Evolutionary conservation across 2,888 invertebrate species (phyloP), one percentile per base, ranked within the genome.

Genomic region (Copidosoma aretas): DNA sequence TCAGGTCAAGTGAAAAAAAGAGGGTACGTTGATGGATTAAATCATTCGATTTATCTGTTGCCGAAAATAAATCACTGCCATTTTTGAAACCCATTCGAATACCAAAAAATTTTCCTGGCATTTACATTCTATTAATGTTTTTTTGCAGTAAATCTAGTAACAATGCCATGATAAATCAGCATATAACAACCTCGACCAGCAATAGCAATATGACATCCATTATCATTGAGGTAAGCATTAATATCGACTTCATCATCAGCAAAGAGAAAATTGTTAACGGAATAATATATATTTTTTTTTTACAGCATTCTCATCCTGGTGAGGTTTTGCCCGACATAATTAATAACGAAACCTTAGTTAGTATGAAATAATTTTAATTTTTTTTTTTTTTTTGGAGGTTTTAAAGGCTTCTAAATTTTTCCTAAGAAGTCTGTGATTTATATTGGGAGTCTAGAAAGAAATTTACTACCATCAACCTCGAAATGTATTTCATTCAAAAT

Each of bases 1-100:
- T 93, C 95, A 0, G 90, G 90, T 41, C 88, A 83, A 78, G 81
- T 81, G 1, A 83, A 83, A 61, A 83, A 83, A 69, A 77, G 82
- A 73, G 82, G 76, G 83, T 83, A 75, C 80, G 77, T 78, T 52
- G 22, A 19, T 60, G 22, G 46, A 58, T 57, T n/a, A n/a, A n/a
- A n/a, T n/a, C n/a, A n/a, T n/a, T n/a, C n/a, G n/a, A 49, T 32
- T n/a, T 12, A 46, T 15, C n/a, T n/a, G n/a, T n/a, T n/a, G n/a
- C n/a, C n/a, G n/a, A n/a, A n/a, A n/a, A 46, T 46, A 46, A 46
- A 46, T 8, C 12, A 46, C 43, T 8, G 12, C 12, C n/a, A 52
- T 19, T 25, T 56, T 19, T 24, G 15, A 15, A 15, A 51, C 19
- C 39, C n/a, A n/a, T n/a, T n/a, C n/a, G n/a, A n/a, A n/a, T n/a